Evolutionary conservation across 2,888 invertebrate genomes (phyloP).

Genomic region (Diloba caeruleocephala): DNA sequence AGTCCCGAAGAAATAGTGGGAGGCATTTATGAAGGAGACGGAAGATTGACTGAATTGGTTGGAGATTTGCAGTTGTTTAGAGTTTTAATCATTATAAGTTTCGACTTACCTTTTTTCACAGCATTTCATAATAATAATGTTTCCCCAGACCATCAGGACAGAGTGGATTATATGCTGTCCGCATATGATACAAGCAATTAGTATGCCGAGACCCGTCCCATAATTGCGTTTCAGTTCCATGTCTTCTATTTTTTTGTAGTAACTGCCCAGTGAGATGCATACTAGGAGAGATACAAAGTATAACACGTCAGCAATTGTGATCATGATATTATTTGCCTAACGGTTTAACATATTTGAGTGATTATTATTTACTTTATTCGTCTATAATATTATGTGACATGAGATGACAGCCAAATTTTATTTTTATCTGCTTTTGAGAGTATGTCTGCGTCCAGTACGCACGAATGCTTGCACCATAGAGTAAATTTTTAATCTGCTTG

Average conservation of each 20-base stretch:
- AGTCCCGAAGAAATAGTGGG: too few species aligned
- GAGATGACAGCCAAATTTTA: too few species aligned
- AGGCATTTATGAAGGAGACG: too few species aligned
- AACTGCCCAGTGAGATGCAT: constrained; percentile 89
- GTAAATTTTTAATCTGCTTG: too few species aligned
- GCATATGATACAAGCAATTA: constrained; percentile 89
- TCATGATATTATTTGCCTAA: constrained; percentile 46
- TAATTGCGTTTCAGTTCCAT: constrained; percentile 86
- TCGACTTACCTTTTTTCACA: constrained; percentile 85
- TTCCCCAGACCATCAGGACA: constrained; percentile 89
- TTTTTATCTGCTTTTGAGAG: too few species aligned
- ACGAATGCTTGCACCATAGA: too few species aligned
- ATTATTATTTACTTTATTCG: constrained; percentile 14
- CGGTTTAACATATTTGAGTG: constrained; percentile 23
- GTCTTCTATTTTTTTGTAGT: constrained; percentile 89
- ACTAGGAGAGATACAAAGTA: constrained; percentile 71
- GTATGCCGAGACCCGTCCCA: constrained; percentile 90
- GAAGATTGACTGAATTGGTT: too few species aligned
- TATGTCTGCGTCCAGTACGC: too few species aligned
- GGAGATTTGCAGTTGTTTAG: too few species aligned
- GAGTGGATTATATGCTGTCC: constrained; percentile 90
- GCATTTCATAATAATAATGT: constrained; percentile 90
- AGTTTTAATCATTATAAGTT: too few species aligned
- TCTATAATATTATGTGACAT: background rate
- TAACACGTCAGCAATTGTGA: constrained; percentile 55